Evolutionary conservation across 2,113 vertebrate species (phyloP).

Genomic region (Heptranchias perlo): DNA sequence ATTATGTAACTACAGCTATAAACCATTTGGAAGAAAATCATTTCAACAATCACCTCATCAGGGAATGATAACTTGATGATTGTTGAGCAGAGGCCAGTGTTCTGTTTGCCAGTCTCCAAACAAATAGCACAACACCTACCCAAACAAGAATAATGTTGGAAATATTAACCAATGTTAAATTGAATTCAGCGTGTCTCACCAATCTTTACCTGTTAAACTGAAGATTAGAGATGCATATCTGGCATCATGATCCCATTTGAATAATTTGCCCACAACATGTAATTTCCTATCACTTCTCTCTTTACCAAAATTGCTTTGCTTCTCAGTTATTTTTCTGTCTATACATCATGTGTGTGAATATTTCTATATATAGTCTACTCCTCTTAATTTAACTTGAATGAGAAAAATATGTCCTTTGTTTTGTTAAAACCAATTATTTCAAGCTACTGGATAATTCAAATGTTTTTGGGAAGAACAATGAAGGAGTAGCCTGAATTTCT

Average conservation of each 20-base stretch:
- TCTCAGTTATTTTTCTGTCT: too few species aligned
- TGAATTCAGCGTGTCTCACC: background rate
- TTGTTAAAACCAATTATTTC: background rate
- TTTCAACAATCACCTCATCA: background rate
- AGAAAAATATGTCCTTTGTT: background rate
- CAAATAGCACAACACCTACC: constrained; percentile 24
- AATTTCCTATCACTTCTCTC: too few species aligned
- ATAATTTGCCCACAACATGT: too few species aligned
- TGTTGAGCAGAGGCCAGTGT: background rate
- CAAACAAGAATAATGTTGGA: background rate
- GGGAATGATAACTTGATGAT: background rate
- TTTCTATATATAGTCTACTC: background rate
- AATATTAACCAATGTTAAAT: background rate
- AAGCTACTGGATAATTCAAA: background rate
- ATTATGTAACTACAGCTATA: background rate
- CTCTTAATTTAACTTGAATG: background rate
- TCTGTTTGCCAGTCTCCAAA: constrained; percentile 26
- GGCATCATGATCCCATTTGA: too few species aligned
- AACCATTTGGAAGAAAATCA: constrained; percentile 23
- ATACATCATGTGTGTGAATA: background rate
- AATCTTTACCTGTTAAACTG: background rate
- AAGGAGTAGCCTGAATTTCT: background rate
- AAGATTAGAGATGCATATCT: too few species aligned
- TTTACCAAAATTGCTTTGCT: too few species aligned
- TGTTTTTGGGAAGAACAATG: background rate